A percentile compares a stretch with the other conserved stretches of the same genome.
These are phyloP conservation scores for Rattus rattus DNA, from an alignment of 2,113 vertebrate species.

Conservation along the genomic window DNA sequence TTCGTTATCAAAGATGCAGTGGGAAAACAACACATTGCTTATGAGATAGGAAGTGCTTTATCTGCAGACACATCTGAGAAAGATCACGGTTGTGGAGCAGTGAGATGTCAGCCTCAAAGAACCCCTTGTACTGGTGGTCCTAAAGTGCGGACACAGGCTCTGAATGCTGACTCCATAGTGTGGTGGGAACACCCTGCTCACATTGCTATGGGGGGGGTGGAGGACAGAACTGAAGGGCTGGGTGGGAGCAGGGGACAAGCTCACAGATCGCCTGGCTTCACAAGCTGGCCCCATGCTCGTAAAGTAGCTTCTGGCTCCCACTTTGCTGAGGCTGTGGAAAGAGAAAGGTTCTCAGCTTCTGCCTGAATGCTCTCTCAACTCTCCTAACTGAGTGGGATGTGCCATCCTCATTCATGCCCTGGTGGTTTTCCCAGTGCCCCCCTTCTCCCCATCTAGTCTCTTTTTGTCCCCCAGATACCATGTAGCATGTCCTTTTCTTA, in stretches of 20 bases:
- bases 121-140: neutral
- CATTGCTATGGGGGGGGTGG: fast-evolving
- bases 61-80: neutral
- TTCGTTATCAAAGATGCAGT: neutral
- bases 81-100: neutral
- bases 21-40: neutral
- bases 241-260: neutral
- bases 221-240: neutral
- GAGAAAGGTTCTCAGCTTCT: neutral
- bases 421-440: neutral
- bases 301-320: neutral
- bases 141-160: fast-evolving
- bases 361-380: no score
- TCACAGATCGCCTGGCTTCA: neutral
- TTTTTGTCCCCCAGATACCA: no score
- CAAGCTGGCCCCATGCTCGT: neutral
- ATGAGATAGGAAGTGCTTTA: neutral
- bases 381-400: neutral
- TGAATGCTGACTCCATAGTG: neutral
- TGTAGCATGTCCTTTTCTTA: neutral
- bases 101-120: neutral
- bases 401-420: neutral
- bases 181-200: no score
- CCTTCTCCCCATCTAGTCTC: neutral
- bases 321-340: neutral